Percentiles rank a stretch among this genome's conserved stretches.
Evolutionary conservation across 2,888 invertebrate genomes (phyloP).

Genomic region (Heliconius ethilla): DNA sequence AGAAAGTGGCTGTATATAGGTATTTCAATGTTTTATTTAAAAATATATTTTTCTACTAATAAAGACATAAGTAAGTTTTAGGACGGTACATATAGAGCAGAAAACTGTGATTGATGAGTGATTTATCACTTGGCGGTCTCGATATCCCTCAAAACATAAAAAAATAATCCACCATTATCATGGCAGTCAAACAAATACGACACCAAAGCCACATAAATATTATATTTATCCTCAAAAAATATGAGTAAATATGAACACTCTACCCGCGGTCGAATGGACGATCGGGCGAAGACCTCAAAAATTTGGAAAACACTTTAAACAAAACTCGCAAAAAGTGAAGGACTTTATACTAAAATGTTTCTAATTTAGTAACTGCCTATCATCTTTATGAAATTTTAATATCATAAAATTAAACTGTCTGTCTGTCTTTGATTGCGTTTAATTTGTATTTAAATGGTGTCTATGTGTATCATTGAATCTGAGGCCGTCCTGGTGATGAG

Average conservation of each 20-base stretch:
- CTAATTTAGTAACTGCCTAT: background rate
- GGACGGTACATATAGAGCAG: no score
- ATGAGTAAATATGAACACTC: constrained; percentile 1
- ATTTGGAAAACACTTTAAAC: constrained; percentile 15
- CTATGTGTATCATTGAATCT: background rate
- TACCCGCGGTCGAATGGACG: constrained; percentile 32
- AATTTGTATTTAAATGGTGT: background rate
- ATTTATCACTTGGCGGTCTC: no score
- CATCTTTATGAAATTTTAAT: background rate
- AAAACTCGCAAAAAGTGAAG: constrained; percentile 1
- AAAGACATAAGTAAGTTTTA: no score
- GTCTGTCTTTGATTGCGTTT: background rate
- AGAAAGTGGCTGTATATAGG: no score
- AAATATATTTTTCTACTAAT: no score
- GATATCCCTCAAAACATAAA: no score
- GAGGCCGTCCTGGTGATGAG: background rate
- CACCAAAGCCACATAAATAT: background rate
- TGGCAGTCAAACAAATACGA: no score
- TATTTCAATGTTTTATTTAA: no score
- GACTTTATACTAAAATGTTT: background rate
- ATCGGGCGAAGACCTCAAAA: constrained; percentile 37
- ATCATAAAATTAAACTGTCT: background rate
- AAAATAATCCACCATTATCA: no score
- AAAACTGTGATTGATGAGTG: no score
- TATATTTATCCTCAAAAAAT: background rate